Evolutionary conservation across 1,140 invertebrate species (phyloP).

Genomic region (Pararge aegeria): DNA sequence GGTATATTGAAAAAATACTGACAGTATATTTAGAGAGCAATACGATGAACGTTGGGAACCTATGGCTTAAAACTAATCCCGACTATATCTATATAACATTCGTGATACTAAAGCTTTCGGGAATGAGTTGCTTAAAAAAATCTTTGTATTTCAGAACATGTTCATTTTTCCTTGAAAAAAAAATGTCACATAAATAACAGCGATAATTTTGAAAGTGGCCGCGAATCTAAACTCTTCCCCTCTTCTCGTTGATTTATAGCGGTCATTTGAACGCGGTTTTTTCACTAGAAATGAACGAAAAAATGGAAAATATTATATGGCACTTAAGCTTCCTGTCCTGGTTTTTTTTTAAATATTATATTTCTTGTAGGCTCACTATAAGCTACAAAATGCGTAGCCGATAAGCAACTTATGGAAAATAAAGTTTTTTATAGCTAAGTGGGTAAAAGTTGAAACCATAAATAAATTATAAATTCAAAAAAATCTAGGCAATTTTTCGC

Average conservation of each 20-base stretch:
- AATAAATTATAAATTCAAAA: too few relatives aligned
- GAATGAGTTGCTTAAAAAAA: not conserved
- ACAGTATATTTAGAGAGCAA: not conserved
- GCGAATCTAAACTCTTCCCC: conserved; percentile 4
- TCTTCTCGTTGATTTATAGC: conserved; percentile 8
- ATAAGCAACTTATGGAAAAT: too few relatives aligned
- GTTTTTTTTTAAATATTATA: not conserved
- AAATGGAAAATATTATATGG: not conserved
- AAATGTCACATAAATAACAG: conserved; percentile 4
- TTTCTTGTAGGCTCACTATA: too few relatives aligned
- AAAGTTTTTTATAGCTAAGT: too few relatives aligned
- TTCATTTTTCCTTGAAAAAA: too few relatives aligned
- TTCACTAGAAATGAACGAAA: not conserved
- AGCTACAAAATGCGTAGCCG: too few relatives aligned
- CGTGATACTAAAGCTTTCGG: not conserved
- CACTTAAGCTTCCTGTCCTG: not conserved
- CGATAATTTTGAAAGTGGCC: conserved; percentile 1
- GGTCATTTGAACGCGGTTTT: conserved; percentile 3
- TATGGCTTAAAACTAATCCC: not conserved
- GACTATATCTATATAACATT: not conserved
- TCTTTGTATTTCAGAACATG: not conserved
- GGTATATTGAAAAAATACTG: too few relatives aligned
- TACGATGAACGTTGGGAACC: not conserved
- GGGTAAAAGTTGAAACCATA: too few relatives aligned
- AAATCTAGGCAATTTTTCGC: too few relatives aligned